A percentile compares a stretch with the other conserved stretches of the same genome.
Conservation (phyloP, 2,888 invertebrate species). For the Dolichopus griseipennis region DNA sequence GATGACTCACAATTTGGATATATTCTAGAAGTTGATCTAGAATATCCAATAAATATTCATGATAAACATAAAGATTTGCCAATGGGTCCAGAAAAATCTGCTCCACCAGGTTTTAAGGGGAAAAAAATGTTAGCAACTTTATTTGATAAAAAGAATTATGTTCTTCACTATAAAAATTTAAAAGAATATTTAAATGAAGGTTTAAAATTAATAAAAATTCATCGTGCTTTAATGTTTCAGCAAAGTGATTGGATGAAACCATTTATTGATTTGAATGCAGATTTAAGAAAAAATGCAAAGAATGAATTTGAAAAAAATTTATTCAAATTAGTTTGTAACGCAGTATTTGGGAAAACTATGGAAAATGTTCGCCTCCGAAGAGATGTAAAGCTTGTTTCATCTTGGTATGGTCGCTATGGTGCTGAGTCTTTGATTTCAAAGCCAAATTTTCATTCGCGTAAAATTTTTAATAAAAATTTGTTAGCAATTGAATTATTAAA, state of each 20-base stretch:
- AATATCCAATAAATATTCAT: too few species aligned
- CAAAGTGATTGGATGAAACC: conserved; percentile 32
- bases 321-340: too few species aligned
- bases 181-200: too few species aligned
- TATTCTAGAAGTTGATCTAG: too few species aligned
- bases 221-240: conserved; percentile 26
- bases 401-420: conserved; percentile 29
- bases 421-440: conserved; percentile 24
- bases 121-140: conserved; percentile 28
- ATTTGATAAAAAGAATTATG: conserved; percentile 26
- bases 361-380: not conserved
- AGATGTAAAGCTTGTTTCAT: conserved; percentile 40
- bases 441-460: conserved; percentile 30
- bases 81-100: conserved; percentile 26
- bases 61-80: too few species aligned
- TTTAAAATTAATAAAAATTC: too few species aligned
- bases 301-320: too few species aligned
- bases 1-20: too few species aligned
- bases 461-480: conserved; percentile 33
- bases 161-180: too few species aligned
- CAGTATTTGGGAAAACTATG: too few species aligned
- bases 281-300: too few species aligned
- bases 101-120: conserved; percentile 12
- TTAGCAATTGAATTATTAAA: conserved; percentile 32
- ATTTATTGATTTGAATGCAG: conserved; percentile 16